phyloP scores from a whole-genome alignment of 1,140 invertebrate genomes.

The Pseudachorutes palmiensis region DNA sequence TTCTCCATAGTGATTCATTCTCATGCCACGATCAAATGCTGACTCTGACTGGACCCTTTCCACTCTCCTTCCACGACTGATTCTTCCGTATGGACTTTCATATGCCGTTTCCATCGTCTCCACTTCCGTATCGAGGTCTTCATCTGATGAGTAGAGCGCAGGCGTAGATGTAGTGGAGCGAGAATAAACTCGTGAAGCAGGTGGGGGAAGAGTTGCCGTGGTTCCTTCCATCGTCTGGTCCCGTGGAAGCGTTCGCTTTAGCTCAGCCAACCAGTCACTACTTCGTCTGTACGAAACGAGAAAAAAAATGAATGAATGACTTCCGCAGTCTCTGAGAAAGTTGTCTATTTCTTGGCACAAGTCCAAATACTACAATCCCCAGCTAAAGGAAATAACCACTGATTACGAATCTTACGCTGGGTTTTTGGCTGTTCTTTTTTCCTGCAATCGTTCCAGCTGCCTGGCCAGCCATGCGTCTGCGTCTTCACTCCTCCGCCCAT shows the following conservation, averaged over 20 bases:
- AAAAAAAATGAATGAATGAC: not conserved
- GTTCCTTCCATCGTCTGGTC: conserved; percentile 13
- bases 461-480: conserved; percentile 36
- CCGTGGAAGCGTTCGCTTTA: conserved; percentile 26
- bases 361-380: not conserved
- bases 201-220: not conserved
- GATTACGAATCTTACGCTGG: conserved; percentile 2
- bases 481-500: conserved; percentile 20
- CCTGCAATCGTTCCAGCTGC: conserved; percentile 33
- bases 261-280: conserved; percentile 31
- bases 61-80: conserved; percentile 19
- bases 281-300: conserved; percentile 11
- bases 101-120: conserved; percentile 18
- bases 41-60: conserved; percentile 28
- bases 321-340: no score
- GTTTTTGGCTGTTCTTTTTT: conserved; percentile 28
- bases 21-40: conserved; percentile 28
- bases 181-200: not conserved
- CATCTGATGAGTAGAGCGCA: conserved; percentile 28
- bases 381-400: conserved; percentile 6
- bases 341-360: not conserved
- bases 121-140: conserved; percentile 29
- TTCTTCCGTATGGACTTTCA: not conserved
- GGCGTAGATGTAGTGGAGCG: conserved; percentile 23
- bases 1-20: no score